These are phyloP conservation scores for Platygyra sinensis DNA, from an alignment of 64 coral and sea anemone species.

Conservation along the genomic window DNA sequence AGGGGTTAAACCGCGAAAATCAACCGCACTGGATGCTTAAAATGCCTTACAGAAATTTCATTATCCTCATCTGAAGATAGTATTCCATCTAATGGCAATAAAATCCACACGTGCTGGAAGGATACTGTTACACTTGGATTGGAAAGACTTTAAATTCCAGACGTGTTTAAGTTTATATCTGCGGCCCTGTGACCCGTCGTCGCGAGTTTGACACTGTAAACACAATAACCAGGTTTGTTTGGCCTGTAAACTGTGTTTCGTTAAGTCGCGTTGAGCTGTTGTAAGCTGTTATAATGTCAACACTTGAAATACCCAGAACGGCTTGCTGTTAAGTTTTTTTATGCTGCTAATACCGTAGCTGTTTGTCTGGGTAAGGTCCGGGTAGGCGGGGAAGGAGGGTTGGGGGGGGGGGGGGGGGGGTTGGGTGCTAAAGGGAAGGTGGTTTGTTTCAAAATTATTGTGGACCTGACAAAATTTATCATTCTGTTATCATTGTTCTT, in stretches of 20 bases:
- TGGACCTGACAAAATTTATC: too few species aligned
- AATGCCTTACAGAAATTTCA: background rate
- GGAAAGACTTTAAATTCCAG: background rate
- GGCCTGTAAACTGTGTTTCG: background rate
- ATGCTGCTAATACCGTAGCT: background rate
- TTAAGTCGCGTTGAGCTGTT: background rate
- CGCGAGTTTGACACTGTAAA: background rate
- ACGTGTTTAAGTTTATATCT: background rate
- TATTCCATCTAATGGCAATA: background rate
- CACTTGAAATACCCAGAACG: background rate
- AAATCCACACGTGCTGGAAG: constrained; percentile 8
- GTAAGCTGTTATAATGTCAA: background rate
- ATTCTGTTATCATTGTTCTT: too few species aligned
- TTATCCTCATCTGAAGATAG: background rate
- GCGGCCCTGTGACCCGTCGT: background rate
- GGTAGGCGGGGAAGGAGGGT: too few species aligned
- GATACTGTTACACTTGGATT: background rate
- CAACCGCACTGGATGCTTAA: background rate
- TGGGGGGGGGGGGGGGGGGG: too few species aligned
- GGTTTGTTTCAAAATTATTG: too few species aligned
- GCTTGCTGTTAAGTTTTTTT: background rate
- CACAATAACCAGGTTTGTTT: too few species aligned
- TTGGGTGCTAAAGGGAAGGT: too few species aligned
- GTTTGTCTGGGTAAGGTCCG: background rate
- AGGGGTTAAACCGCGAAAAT: background rate